Conservation (phyloP, 2,888 invertebrate species). For the Caenorhabditis virilis region DNA sequence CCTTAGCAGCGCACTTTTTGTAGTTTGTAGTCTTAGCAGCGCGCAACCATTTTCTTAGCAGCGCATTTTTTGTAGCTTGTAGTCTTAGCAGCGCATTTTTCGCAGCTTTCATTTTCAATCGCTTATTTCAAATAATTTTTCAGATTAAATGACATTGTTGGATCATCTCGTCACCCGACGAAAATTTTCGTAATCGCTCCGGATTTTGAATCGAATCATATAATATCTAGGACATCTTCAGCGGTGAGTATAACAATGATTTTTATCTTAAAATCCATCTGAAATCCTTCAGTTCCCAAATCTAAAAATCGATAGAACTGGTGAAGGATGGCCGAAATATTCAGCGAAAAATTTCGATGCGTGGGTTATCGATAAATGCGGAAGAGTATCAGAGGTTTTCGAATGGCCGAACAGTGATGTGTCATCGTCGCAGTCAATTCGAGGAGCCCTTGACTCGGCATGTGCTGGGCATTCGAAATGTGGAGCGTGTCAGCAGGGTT, state of each 20-base stretch:
- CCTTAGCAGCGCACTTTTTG: too few relatives aligned
- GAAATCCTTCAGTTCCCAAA: conserved; percentile 45
- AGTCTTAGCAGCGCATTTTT: too few relatives aligned
- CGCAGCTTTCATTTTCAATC: too few relatives aligned
- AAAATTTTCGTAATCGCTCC: conserved; percentile 33
- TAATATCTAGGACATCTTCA: conserved; percentile 17
- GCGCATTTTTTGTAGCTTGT: too few relatives aligned
- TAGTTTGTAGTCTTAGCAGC: too few relatives aligned
- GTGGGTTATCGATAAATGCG: conserved; percentile 30
- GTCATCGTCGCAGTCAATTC: too few relatives aligned
- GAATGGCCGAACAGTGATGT: conserved; percentile 15
- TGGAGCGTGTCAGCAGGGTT: too few relatives aligned
- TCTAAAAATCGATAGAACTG: conserved; percentile 33
- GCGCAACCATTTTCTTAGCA: too few relatives aligned
- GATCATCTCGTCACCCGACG: neutral
- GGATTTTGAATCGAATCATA: conserved; percentile 35
- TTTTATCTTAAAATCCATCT: neutral
- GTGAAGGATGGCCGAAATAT: conserved; percentile 15
- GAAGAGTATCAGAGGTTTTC: conserved; percentile 13
- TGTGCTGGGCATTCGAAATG: too few relatives aligned
- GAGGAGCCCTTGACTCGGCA: too few relatives aligned
- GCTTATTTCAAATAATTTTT: neutral
- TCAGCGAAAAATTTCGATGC: conserved; percentile 27
- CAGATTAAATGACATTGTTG: conserved; percentile 16
- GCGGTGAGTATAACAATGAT: conserved; percentile 11